Evolutionary conservation across 2,888 invertebrate genomes (phyloP).

Genomic region (Pammene fasciana): DNA sequence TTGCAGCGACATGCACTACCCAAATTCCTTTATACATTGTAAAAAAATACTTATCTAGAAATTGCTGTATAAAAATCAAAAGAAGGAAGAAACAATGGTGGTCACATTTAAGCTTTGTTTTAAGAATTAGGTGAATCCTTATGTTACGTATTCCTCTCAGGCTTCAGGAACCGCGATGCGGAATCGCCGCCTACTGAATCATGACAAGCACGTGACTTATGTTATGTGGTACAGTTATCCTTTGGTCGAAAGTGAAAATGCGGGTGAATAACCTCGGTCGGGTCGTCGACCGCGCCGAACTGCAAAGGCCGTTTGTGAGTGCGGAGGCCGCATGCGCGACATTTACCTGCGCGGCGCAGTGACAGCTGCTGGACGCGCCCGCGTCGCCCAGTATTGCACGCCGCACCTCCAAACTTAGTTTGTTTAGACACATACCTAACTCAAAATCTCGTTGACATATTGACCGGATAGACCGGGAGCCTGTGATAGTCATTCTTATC

Average conservation of each 20-base stretch:
- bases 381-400: constrained; percentile 52
- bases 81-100: neutral
- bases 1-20: neutral
- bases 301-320: constrained; percentile 83
- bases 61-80: neutral
- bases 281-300: constrained; percentile 81
- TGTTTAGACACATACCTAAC: neutral
- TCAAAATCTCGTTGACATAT: constrained; percentile 1
- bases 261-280: constrained; percentile 74
- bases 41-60: neutral
- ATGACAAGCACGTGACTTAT: constrained; percentile 74
- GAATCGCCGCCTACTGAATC: constrained; percentile 55
- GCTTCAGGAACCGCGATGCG: constrained; percentile 59
- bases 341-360: constrained; percentile 59
- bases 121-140: constrained; percentile 23
- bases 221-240: constrained; percentile 81
- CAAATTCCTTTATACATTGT: neutral
- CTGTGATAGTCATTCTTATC: too few relatives aligned
- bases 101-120: neutral
- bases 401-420: constrained; percentile 43
- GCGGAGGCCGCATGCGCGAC: constrained; percentile 79
- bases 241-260: constrained; percentile 83
- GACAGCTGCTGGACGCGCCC: constrained; percentile 60
- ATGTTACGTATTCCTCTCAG: constrained; percentile 62
- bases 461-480: neutral